Base-by-base conservation (phyloP, 2,888 invertebrate genomes). In the Electrophaes corylata region DNA sequence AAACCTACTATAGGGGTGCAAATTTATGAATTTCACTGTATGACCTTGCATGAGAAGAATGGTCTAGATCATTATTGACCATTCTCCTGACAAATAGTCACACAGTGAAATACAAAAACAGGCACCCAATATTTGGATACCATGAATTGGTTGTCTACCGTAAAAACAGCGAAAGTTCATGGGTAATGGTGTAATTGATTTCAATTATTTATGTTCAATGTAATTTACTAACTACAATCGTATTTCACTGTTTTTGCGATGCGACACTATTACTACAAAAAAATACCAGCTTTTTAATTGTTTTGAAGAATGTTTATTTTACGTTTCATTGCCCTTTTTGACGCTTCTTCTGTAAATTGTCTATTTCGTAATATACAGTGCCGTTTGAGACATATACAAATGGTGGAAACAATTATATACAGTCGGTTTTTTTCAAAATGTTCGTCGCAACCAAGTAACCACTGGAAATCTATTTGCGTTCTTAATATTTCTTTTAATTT, bases 351-450 rank as follows among this genome's bases (percentile, higher is more conserved):
- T 12, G 14, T 35, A 12, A 35, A 35, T 35, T 12, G 16, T 44
- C 29, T 11, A 33, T 33, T 33, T 33, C n/a, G 1, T 33, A 33
- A 33, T n/a, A 33, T n/a, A 33, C 31, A 33, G n/a, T 33, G 31
- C 31, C 31, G 31, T n/a, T 33, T 33, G 6, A 33, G 6, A 33
- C n/a, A 33, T 33, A 33, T 33, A n/a, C 31, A 2, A n/a, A 33
- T 11, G n/a, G 31, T 33, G 11, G 31, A 33, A n/a, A 33, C 31
- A n/a, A n/a, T 33, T 6, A 33, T 33, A 33, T 33, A 33, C 11
- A 33, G n/a, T n/a, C n/a, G n/a, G 3, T 45, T 45, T 45, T 29
- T 44, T 26, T 44, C 11, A 16, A 29, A 44, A 44, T 44, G 44
- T 11, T 44, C 23, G 3, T 5, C 0, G 14, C 43, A 14, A 23